Conservation (phyloP, 1,140 invertebrate species). For the Macrobrachium nipponense region DNA sequence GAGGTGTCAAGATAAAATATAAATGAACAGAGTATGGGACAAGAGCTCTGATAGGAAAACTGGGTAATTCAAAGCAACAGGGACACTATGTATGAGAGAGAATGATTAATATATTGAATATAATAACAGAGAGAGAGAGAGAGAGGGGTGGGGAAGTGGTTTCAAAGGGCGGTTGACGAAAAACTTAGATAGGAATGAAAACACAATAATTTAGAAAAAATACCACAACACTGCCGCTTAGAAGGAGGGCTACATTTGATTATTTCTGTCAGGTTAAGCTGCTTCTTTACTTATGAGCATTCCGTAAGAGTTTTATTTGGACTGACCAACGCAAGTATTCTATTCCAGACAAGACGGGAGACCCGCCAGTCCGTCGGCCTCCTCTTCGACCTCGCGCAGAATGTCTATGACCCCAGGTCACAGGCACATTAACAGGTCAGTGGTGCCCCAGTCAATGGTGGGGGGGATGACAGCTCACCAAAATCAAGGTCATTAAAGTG, state of each 20-base stretch:
- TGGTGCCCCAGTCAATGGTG: background rate
- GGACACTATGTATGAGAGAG: too few species aligned
- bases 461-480: background rate
- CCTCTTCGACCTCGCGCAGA: slow-evolving; percentile 44
- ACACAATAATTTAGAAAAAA: too few species aligned
- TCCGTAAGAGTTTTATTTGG: too few species aligned
- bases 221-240: too few species aligned
- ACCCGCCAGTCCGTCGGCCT: slow-evolving; percentile 39
- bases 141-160: background rate
- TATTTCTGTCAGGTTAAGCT: background rate
- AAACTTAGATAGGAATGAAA: too few species aligned
- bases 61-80: too few species aligned
- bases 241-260: background rate
- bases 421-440: slow-evolving; percentile 36
- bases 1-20: too few species aligned
- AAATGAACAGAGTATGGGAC: too few species aligned
- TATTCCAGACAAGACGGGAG: slow-evolving; percentile 34
- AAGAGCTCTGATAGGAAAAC: too few species aligned
- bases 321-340: background rate
- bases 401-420: slow-evolving; percentile 25
- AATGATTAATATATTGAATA: background rate
- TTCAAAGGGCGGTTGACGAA: too few species aligned
- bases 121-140: background rate
- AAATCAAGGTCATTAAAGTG: background rate
- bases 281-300: background rate